Evolutionary conservation across 2,888 invertebrate species (phyloP).

Genomic region (Blastobasis lacticolella): DNA sequence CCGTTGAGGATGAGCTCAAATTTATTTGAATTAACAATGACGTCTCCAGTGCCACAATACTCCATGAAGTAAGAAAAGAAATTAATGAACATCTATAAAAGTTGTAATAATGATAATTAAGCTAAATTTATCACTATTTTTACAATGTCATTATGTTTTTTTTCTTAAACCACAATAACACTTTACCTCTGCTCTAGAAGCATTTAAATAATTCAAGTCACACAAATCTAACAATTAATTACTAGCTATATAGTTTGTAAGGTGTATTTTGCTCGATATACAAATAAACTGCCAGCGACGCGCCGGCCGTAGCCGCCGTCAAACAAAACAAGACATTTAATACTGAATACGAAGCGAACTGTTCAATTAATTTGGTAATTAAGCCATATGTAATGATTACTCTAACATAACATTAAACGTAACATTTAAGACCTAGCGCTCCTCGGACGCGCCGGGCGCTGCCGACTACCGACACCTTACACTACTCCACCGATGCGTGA

Average conservation of each 20-base stretch:
- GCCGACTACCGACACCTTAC: constrained; percentile 27
- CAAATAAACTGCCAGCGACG: constrained; percentile 61
- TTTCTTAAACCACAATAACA: constrained; percentile 72
- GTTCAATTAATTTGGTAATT: constrained; percentile 67
- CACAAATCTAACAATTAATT: constrained; percentile 75
- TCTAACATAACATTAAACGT: constrained; percentile 54
- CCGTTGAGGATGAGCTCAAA: constrained; percentile 70
- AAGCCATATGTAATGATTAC: constrained; percentile 58
- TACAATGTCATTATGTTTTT: constrained; percentile 73
- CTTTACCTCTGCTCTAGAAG: constrained; percentile 71
- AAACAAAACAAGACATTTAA: constrained; percentile 60
- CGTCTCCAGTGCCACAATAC: constrained; percentile 73
- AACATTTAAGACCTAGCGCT: constrained; percentile 46
- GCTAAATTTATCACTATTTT: constrained; percentile 73
- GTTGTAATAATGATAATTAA: constrained; percentile 74
- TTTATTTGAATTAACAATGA: constrained; percentile 74
- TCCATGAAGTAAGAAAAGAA: constrained; percentile 72
- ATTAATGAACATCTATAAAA: constrained; percentile 74
- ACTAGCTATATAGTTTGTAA: constrained; percentile 71
- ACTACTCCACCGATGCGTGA: constrained; percentile 48
- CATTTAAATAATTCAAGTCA: constrained; percentile 72
- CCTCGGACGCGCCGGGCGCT: constrained; percentile 53
- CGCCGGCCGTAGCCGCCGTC: constrained; percentile 44
- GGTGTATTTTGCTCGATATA: constrained; percentile 71
- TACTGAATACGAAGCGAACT: constrained; percentile 68